Evolutionary conservation across 2,888 invertebrate species (phyloP).

Genomic region (Itoplectis maculator): DNA sequence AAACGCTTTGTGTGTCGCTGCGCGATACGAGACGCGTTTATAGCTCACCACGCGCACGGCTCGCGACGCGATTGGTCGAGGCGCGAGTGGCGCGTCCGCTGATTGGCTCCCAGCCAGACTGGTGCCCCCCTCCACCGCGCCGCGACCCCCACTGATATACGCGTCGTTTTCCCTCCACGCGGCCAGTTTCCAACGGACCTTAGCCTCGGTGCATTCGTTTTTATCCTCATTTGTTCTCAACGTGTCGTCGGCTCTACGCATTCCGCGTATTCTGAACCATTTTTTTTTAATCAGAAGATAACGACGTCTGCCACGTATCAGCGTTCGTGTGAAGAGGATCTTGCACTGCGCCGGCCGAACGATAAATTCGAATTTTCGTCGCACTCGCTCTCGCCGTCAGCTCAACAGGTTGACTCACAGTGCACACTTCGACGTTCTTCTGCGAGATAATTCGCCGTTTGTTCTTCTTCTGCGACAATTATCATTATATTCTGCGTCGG

Average conservation of each 20-base stretch:
- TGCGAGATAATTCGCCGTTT: too few species aligned
- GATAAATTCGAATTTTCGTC: conserved; percentile 6
- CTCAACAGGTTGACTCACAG: conserved; percentile 54
- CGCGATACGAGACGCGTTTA: background rate
- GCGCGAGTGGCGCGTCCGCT: conserved; percentile 32
- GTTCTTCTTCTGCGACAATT: background rate
- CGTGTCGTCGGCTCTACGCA: conserved; percentile 28
- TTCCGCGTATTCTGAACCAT: conserved; percentile 1
- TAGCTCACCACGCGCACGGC: conserved; percentile 1
- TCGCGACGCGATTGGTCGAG: conserved; percentile 26
- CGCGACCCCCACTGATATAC: conserved; percentile 7
- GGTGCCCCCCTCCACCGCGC: background rate
- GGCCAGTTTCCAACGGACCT: conserved; percentile 48
- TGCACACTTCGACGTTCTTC: conserved; percentile 24
- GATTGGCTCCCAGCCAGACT: conserved; percentile 56
- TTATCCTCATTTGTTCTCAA: conserved; percentile 31
- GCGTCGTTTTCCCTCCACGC: conserved; percentile 44
- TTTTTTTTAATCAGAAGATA: background rate
- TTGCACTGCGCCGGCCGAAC: background rate
- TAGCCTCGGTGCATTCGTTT: conserved; percentile 22
- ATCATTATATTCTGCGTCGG: background rate
- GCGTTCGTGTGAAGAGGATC: conserved; percentile 7
- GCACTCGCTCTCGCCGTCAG: background rate
- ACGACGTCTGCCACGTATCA: background rate
- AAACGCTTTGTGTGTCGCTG: background rate